These are phyloP conservation scores for Sus cebifrons DNA, from an alignment of 2,797 vertebrate genomes.

Conservation along the genomic window DNA sequence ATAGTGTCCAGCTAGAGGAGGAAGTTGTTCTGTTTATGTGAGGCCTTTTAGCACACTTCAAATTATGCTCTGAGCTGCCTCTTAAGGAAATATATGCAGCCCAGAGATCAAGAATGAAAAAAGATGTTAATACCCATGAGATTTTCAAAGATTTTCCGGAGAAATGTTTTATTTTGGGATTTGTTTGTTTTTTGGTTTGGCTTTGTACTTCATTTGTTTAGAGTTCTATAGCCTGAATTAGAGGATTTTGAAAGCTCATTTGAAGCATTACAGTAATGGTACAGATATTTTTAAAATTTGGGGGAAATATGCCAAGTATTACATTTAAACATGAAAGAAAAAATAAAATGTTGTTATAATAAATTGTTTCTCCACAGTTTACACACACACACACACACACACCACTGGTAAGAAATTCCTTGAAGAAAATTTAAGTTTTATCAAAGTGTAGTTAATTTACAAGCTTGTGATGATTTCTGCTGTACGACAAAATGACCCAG, in stretches of 20 bases:
- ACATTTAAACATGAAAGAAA: constrained; percentile 56
- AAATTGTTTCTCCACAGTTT: neutral
- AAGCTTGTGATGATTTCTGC: no score
- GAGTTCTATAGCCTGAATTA: constrained; percentile 37
- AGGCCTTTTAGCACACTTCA: constrained; percentile 12
- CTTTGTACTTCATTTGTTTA: constrained; percentile 28
- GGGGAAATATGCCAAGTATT: constrained; percentile 49
- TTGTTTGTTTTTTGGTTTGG: neutral
- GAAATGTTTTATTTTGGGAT: constrained; percentile 6
- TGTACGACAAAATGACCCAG: no score
- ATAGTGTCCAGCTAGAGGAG: neutral
- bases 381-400: neutral
- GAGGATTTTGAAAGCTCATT: constrained; percentile 54
- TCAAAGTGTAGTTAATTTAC: no score
- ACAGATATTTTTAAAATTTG: constrained; percentile 49
- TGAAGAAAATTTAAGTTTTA: neutral
- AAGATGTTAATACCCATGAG: neutral
- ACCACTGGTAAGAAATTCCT: constrained; percentile 5
- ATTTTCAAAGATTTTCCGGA: constrained; percentile 12
- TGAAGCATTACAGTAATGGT: neutral
- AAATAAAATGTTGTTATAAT: neutral
- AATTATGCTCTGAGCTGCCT: neutral
- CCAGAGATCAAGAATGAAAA: constrained; percentile 11
- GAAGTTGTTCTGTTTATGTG: neutral
- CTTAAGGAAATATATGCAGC: neutral